A percentile compares a stretch with the other conserved stretches of the same genome.
Conservation (phyloP, 2,113 vertebrate genomes). For the Petrocephalus zakoni region DNA sequence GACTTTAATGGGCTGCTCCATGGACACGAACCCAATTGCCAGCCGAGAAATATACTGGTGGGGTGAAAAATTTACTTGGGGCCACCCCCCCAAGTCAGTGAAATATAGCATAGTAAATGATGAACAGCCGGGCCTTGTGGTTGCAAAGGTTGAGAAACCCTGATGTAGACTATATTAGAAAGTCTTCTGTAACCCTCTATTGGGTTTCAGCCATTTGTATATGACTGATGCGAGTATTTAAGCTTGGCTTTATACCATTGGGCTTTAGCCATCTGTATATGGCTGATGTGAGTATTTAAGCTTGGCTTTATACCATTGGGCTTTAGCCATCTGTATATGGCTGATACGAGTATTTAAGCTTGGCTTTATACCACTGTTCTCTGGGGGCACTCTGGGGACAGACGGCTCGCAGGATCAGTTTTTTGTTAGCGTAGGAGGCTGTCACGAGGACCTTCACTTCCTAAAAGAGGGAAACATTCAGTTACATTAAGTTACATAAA, state of each 20-base stretch:
- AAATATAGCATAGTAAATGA: not conserved
- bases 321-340: not conserved
- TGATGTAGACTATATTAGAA: not conserved
- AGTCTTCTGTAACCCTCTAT: not conserved
- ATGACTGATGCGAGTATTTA: too few species aligned
- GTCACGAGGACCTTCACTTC: conserved; percentile 41
- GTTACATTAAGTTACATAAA: not conserved
- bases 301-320: too few species aligned
- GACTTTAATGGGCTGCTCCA: not conserved
- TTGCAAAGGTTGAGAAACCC: not conserved
- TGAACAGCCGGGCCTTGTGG: not conserved
- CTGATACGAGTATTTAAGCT: not conserved
- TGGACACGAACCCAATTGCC: not conserved
- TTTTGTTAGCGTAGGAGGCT: conserved; percentile 67
- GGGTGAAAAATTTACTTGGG: too few species aligned
- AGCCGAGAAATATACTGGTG: not conserved
- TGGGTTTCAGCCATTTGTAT: too few species aligned
- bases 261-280: too few species aligned
- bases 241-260: too few species aligned
- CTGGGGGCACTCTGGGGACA: not conserved
- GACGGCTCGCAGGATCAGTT: conserved; percentile 50
- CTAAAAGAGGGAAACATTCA: conserved; percentile 35
- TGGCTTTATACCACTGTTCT: not conserved
- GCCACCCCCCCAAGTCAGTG: not conserved
- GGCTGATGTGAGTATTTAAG: too few species aligned